phyloP scores from a whole-genome alignment of 1,140 invertebrate species.

The Pentalonia nigronervosa region DNA sequence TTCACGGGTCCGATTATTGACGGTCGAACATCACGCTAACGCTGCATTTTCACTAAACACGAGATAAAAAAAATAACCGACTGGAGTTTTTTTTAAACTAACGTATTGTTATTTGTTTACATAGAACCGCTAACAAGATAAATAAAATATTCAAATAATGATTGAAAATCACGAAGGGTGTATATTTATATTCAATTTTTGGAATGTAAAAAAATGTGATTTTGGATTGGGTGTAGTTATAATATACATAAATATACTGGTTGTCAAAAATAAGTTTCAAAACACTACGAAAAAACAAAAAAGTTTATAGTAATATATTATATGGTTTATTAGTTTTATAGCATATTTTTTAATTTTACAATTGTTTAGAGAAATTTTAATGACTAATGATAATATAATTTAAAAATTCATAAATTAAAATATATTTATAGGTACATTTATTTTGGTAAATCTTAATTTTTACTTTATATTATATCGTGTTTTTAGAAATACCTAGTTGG shows the following conservation, averaged over 20 bases:
- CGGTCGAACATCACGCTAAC: constrained; percentile 55
- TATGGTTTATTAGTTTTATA: too few relatives aligned
- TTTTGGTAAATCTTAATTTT: too few relatives aligned
- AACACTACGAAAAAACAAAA: too few relatives aligned
- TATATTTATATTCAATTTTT: background rate
- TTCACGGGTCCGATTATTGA: constrained; percentile 54
- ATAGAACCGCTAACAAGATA: constrained; percentile 33
- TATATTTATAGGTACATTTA: too few relatives aligned
- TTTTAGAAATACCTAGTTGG: too few relatives aligned
- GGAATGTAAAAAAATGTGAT: background rate
- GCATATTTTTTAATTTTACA: too few relatives aligned
- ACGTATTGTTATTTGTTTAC: constrained; percentile 41
- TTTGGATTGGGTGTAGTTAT: background rate
- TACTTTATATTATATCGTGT: too few relatives aligned
- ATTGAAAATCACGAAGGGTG: background rate
- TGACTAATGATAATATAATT: too few relatives aligned
- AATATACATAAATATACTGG: background rate
- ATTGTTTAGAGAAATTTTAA: too few relatives aligned
- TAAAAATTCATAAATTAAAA: too few relatives aligned
- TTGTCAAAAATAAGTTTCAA: background rate
- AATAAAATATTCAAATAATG: constrained; percentile 27
- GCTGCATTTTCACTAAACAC: constrained; percentile 43
- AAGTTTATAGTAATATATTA: too few relatives aligned
- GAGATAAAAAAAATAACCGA: constrained; percentile 29
- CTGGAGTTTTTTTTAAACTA: background rate